Conservation (phyloP, 2,888 invertebrate species). For the Amblyjoppa fuscipennis region DNA sequence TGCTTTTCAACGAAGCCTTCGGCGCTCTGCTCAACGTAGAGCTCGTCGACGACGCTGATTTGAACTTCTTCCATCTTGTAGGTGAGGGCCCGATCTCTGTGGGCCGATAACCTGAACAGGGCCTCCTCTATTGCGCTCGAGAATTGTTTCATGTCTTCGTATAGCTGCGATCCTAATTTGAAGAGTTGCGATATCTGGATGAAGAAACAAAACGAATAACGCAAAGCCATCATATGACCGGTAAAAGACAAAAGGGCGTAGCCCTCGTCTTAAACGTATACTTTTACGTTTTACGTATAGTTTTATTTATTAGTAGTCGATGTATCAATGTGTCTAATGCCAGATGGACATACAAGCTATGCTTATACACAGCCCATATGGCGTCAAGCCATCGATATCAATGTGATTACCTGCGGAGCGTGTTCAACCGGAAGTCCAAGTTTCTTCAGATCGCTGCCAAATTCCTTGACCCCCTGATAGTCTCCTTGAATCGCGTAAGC, state of each 20-base stretch:
- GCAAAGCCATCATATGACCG: not conserved
- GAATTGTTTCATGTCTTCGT: constrained; percentile 96
- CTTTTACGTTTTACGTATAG: no score
- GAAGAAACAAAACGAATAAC: not conserved
- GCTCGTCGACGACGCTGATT: constrained; percentile 96
- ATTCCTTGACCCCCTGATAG: constrained; percentile 97
- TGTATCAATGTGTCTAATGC: no score
- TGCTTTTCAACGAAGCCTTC: constrained; percentile 95
- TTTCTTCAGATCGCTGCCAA: constrained; percentile 96
- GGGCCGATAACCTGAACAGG: constrained; percentile 93
- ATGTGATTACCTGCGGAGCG: constrained; percentile 92
- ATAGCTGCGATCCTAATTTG: constrained; percentile 96
- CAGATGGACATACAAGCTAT: no score
- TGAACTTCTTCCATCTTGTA: constrained; percentile 99
- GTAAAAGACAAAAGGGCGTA: no score
- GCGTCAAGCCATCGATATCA: no score
- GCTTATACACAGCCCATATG: no score
- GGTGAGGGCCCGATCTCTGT: constrained; percentile 94
- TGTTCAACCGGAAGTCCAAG: constrained; percentile 98
- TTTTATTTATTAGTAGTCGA: no score
- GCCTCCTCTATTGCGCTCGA: constrained; percentile 97
- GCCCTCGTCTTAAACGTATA: no score
- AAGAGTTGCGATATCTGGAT: constrained; percentile 95
- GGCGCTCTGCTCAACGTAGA: constrained; percentile 95
- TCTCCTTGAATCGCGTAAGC: constrained; percentile 97